Evolutionary conservation across 2,113 vertebrate species (phyloP), one percentile per base, ranked within the genome.

Genomic region (Ciconia maguari): DNA sequence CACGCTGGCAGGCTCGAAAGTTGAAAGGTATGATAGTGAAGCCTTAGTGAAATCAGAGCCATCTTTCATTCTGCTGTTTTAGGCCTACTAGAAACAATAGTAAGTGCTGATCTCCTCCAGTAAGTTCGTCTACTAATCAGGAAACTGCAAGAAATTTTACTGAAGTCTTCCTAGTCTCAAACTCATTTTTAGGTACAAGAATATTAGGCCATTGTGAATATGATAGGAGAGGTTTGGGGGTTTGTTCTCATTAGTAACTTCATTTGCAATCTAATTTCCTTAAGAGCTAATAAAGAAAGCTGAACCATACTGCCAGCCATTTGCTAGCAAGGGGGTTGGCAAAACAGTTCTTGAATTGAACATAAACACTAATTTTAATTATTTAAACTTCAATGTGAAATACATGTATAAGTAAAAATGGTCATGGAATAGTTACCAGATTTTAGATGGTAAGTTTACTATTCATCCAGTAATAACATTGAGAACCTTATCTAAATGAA

Each of bases 1-100:
- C 87, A 90, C 90, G 80, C 92, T 97, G 93, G 90, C 96, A 97
- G 83, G 92, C 94, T 96, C 0, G 7, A 70, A 96, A 94, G 92
- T 93, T 96, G 92, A 97, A 97, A 97, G 96, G 96, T 97, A 96
- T 27, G 87, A 94, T 32, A 93, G 90, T 49, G 3, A 94, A 95
- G 87, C 93, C 90, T 90, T 29, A 77, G 41, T 32, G 62, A 94
- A 96, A 96, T 91, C 66, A 66, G 78, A 96, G 87, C 41, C 46
- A 2, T 92, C 87, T 85, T 94, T 90, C 90, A 83, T 88, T 77
- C 66, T 77, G 58, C 48, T 83, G 58, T 72, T 94, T 66, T 48
- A 93, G 66, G 78, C 66, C 62, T 81, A 34, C 52, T 65, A 52
- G 36, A 93, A 41, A 94, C 46, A 69, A 41, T 36, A 74, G 25